Percentiles rank a stretch among this genome's conserved stretches.
Evolutionary conservation across 2,797 vertebrate genomes (phyloP).

Genomic region (Takifugu rubripes): DNA sequence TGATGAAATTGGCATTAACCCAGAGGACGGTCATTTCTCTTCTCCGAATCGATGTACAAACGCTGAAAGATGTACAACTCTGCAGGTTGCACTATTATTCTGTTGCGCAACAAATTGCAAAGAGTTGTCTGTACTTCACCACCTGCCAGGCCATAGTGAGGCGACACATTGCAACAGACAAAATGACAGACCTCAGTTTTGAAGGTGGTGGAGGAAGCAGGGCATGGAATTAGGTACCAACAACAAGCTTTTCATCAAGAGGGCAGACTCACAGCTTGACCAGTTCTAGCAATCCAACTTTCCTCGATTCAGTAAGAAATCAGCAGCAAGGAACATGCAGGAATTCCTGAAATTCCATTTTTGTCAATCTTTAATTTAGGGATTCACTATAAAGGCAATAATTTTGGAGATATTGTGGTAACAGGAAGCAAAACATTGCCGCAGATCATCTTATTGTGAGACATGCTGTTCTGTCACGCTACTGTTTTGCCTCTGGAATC

Average conservation of each 20-base stretch:
- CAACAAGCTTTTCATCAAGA: constrained; percentile 60
- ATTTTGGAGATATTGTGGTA: no score
- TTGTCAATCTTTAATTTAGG: constrained; percentile 70
- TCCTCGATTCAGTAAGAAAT: constrained; percentile 16
- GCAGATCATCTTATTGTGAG: constrained; percentile 50
- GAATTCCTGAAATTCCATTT: constrained; percentile 65
- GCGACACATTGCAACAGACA: constrained; percentile 57
- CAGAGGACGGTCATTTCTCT: constrained; percentile 57
- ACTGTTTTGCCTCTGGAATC: constrained; percentile 41
- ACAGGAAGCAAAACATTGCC: constrained; percentile 33
- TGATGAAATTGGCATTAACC: constrained; percentile 64
- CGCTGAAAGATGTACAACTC: constrained; percentile 54
- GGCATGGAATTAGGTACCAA: constrained; percentile 60
- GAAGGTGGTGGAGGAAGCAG: constrained; percentile 53
- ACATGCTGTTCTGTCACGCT: constrained; percentile 32
- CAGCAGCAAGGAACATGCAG: constrained; percentile 25
- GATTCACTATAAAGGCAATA: constrained; percentile 29
- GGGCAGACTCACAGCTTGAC: constrained; percentile 27
- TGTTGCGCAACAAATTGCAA: constrained; percentile 58
- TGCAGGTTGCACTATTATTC: constrained; percentile 46
- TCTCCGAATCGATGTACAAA: constrained; percentile 56
- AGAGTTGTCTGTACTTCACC: constrained; percentile 55
- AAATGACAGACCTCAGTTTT: constrained; percentile 63
- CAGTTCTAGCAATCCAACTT: constrained; percentile 5
- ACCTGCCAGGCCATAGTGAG: constrained; percentile 46